Conservation (phyloP, 2,113 vertebrate species). For the Mustelus asterias region DNA sequence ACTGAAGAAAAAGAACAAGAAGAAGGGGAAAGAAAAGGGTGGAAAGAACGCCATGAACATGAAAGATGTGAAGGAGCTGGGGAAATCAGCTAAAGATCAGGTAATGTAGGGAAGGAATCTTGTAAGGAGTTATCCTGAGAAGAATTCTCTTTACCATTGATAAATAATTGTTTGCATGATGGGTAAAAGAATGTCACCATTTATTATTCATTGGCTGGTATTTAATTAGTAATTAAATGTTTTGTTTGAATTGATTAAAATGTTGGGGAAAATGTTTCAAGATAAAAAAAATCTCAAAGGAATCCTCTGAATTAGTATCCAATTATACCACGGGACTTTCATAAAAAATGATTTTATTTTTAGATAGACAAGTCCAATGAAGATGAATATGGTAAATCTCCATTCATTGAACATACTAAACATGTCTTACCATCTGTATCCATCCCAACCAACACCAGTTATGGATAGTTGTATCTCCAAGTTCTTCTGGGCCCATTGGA, state of each 20-base stretch:
- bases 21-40: slow-evolving; percentile 99
- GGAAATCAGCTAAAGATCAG: slow-evolving; percentile 86
- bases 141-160: background rate
- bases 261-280: background rate
- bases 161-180: background rate
- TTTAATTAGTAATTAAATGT: background rate
- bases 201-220: background rate
- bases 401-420: background rate
- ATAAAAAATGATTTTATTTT: background rate
- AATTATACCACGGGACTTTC: background rate
- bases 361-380: background rate
- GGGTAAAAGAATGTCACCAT: background rate
- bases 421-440: background rate
- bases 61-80: slow-evolving; percentile 92
- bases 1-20: slow-evolving; percentile 99
- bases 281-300: background rate
- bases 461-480: background rate
- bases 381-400: background rate
- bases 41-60: slow-evolving; percentile 99
- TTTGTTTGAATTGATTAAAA: background rate
- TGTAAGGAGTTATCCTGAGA: background rate
- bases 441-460: background rate
- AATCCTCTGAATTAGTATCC: background rate
- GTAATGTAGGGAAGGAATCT: slow-evolving; percentile 57
- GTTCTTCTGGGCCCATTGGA: background rate